A percentile compares a stretch with the other conserved stretches of the same genome.
Conservation (phyloP, 1,140 invertebrate species). For the Drosophila chauvacae region DNA sequence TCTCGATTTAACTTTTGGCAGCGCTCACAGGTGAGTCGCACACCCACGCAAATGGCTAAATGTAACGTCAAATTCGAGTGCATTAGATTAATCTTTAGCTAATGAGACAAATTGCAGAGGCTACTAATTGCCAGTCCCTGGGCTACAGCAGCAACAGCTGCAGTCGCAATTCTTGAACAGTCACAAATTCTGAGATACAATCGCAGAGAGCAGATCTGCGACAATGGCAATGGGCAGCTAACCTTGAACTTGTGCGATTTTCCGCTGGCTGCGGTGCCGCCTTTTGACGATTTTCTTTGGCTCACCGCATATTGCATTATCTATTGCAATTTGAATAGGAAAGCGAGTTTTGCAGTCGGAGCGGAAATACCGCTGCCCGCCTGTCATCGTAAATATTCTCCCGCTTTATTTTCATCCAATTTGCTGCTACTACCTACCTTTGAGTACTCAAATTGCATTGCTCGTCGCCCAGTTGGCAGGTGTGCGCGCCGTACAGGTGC, state of each 20-base stretch:
- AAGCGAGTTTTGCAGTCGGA: slow-evolving; percentile 18
- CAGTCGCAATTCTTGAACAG: slow-evolving; percentile 40
- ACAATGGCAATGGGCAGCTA: slow-evolving; percentile 44
- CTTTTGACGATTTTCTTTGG: slow-evolving; percentile 20
- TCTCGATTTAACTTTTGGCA: slow-evolving; percentile 49
- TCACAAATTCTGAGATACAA: slow-evolving; percentile 15
- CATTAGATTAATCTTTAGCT: slow-evolving; percentile 74
- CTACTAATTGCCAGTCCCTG: slow-evolving; percentile 59
- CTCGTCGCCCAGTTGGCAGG: slow-evolving; percentile 32
- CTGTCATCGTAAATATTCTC: slow-evolving; percentile 47
- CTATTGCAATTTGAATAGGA: slow-evolving; percentile 51
- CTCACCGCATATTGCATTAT: slow-evolving; percentile 24
- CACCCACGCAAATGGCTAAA: slow-evolving; percentile 52
- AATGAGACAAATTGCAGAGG: slow-evolving; percentile 69
- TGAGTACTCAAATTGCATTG: slow-evolving; percentile 39
- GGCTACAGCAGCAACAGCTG: slow-evolving; percentile 22
- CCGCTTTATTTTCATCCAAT: slow-evolving; percentile 38
- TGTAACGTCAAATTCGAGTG: slow-evolving; percentile 70
- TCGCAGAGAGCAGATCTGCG: slow-evolving; percentile 8
- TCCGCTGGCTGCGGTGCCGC: slow-evolving; percentile 20
- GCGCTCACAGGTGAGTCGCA: slow-evolving; percentile 22
- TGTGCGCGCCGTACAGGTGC: slow-evolving; percentile 28
- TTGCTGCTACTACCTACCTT: slow-evolving; percentile 24
- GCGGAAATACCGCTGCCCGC: slow-evolving; percentile 53
- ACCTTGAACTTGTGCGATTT: slow-evolving; percentile 64